Evolutionary conservation across 2,888 invertebrate genomes (phyloP).

Genomic region (Cataglyphis altisquamis): DNA sequence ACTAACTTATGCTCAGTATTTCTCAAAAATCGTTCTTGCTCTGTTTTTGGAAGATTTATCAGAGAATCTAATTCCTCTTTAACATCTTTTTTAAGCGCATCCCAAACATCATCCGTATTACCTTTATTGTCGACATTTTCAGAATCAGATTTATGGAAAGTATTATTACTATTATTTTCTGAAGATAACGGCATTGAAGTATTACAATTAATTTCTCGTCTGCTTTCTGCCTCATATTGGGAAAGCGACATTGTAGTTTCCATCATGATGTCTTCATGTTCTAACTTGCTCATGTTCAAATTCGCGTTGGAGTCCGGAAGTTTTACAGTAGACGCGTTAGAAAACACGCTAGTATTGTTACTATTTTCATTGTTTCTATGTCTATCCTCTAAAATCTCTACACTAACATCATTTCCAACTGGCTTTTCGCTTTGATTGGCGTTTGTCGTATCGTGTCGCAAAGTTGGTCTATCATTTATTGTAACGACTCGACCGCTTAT

Average conservation of each 20-base stretch:
- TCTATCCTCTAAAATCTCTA: slow-evolving; percentile 27
- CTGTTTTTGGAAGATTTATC: slow-evolving; percentile 63
- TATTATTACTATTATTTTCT: slow-evolving; percentile 28
- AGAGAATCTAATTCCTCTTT: slow-evolving; percentile 74
- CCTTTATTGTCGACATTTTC: not conserved
- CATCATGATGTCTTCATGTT: slow-evolving; percentile 54
- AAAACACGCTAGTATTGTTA: slow-evolving; percentile 31
- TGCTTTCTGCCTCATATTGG: slow-evolving; percentile 26
- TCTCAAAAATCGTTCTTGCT: slow-evolving; percentile 73
- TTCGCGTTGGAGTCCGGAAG: not conserved
- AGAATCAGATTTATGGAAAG: slow-evolving; percentile 15
- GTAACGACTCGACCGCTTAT: slow-evolving; percentile 69
- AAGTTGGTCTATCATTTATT: slow-evolving; percentile 55
- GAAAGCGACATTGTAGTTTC: slow-evolving; percentile 69
- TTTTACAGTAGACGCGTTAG: slow-evolving; percentile 64
- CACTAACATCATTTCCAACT: slow-evolving; percentile 47
- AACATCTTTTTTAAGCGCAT: slow-evolving; percentile 75
- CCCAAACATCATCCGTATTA: slow-evolving; percentile 65
- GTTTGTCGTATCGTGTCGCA: slow-evolving; percentile 20
- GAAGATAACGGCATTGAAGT: not conserved
- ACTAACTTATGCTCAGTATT: slow-evolving; percentile 80
- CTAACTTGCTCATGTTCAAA: not conserved
- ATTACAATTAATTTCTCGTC: slow-evolving; percentile 16
- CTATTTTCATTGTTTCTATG: slow-evolving; percentile 10
- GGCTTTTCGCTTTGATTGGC: slow-evolving; percentile 39